phyloP scores from a whole-genome alignment of 2,888 invertebrate species.

The Zeuzera pyrina region DNA sequence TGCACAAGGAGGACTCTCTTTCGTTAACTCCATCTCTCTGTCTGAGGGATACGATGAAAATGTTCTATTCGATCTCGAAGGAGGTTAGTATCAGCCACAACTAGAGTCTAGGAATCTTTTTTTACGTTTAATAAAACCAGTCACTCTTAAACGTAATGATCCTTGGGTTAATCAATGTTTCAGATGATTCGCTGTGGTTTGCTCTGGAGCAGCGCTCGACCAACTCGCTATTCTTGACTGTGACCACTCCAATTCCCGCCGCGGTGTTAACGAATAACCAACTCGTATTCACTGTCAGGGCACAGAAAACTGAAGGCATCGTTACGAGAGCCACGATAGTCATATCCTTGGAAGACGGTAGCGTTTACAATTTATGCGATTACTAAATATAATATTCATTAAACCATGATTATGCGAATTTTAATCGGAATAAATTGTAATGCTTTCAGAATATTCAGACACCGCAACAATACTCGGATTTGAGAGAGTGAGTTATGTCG shows the following conservation, averaged over 20 bases:
- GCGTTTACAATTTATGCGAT: not conserved
- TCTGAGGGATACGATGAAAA: conserved; percentile 2
- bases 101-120: no score
- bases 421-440: conserved; percentile 12
- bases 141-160: no score
- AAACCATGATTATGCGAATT: conserved; percentile 2
- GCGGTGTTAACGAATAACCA: conserved; percentile 23
- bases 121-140: no score
- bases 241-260: conserved; percentile 19
- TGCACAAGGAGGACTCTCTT: not conserved
- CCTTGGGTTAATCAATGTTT: not conserved
- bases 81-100: no score
- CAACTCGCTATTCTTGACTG: conserved; percentile 14
- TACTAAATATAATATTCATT: not conserved
- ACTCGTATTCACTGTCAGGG: conserved; percentile 21
- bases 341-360: conserved; percentile 8
- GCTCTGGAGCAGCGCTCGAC: conserved; percentile 6
- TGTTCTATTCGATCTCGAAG: conserved; percentile 4
- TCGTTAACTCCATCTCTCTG: not conserved
- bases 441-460: conserved; percentile 12
- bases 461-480: conserved; percentile 3
- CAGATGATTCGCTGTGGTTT: conserved; percentile 13
- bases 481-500: not conserved
- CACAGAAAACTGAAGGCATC: conserved; percentile 17
- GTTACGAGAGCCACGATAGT: conserved; percentile 20